phyloP scores from a whole-genome alignment of 1,140 invertebrate species.

The Aphelinus certus region DNA sequence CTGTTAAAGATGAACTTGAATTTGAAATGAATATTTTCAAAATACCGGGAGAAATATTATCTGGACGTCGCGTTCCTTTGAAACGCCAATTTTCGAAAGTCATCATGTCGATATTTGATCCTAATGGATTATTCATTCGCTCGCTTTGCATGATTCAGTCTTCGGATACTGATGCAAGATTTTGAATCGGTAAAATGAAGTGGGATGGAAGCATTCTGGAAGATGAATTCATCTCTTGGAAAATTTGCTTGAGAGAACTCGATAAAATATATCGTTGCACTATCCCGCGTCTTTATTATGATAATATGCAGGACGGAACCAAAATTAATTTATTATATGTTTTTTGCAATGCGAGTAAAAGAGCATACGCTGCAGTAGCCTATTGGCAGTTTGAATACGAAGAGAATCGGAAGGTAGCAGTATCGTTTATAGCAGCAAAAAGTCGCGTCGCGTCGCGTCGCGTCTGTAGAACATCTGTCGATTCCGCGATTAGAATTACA shows the following conservation, averaged over 20 bases:
- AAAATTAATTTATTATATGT: background rate
- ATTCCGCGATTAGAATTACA: conserved; percentile 7
- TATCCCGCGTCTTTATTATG: background rate
- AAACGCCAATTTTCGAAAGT: conserved; percentile 34
- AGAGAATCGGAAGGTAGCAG: conserved; percentile 44
- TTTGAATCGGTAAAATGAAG: conserved; percentile 37
- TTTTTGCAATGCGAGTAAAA: conserved; percentile 44
- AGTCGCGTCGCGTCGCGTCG: background rate
- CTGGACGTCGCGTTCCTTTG: conserved; percentile 24
- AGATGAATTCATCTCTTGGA: conserved; percentile 10
- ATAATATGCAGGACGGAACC: background rate
- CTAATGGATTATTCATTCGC: conserved; percentile 39
- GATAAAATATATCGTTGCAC: conserved; percentile 2
- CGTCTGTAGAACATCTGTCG: background rate
- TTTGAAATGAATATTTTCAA: background rate
- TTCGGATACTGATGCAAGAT: conserved; percentile 44
- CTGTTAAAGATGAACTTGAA: background rate
- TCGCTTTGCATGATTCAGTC: conserved; percentile 35
- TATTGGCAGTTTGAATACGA: conserved; percentile 43
- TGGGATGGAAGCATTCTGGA: conserved; percentile 42
- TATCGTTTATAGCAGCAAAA: background rate
- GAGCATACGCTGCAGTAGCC: conserved; percentile 31
- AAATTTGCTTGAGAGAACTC: conserved; percentile 22
- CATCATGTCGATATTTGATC: conserved; percentile 49
- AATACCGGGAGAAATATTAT: background rate